Evolutionary conservation across 2,113 vertebrate genomes (phyloP).

Genomic region (Nansenia antarctica): DNA sequence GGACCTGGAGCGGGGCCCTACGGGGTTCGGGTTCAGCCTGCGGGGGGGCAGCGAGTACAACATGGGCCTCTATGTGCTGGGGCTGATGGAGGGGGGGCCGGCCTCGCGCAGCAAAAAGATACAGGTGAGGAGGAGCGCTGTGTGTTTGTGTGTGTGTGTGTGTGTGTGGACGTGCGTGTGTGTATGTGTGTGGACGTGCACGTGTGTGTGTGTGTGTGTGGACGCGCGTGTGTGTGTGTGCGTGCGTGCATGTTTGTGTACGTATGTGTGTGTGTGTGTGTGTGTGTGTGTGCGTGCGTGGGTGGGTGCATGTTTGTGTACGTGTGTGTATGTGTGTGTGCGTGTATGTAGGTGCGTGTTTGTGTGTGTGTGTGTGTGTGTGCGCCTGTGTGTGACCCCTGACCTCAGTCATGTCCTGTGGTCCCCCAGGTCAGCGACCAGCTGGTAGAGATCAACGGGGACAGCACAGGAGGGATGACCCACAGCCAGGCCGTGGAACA

Average conservation of each 20-base stretch:
- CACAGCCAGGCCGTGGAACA: constrained; percentile 81
- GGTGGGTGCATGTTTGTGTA: background rate
- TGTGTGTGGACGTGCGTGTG: background rate
- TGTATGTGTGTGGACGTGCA: background rate
- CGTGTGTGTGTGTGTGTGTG: constrained; percentile 1
- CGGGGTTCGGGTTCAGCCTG: constrained; percentile 84
- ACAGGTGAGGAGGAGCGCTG: constrained; percentile 61
- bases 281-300: constrained; percentile 11
- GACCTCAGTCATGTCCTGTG: background rate
- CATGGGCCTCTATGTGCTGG: constrained; percentile 78
- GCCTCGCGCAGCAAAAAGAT: constrained; percentile 81
- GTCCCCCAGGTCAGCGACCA: constrained; percentile 80
- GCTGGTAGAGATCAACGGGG: constrained; percentile 82
- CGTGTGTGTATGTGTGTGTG: background rate
- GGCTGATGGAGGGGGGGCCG: constrained; percentile 82
- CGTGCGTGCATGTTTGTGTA: no score
- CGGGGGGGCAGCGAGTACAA: constrained; percentile 82
- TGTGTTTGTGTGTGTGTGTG: background rate
- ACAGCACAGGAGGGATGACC: constrained; percentile 80
- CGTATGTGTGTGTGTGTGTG: background rate
- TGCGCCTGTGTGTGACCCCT: background rate
- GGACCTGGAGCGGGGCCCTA: constrained; percentile 76
- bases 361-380: background rate
- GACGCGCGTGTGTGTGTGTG: background rate
- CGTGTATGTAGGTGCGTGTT: no score